These are phyloP conservation scores for Dermolepida albohirtum DNA, from an alignment of 2,888 invertebrate genomes.

Conservation along the genomic window DNA sequence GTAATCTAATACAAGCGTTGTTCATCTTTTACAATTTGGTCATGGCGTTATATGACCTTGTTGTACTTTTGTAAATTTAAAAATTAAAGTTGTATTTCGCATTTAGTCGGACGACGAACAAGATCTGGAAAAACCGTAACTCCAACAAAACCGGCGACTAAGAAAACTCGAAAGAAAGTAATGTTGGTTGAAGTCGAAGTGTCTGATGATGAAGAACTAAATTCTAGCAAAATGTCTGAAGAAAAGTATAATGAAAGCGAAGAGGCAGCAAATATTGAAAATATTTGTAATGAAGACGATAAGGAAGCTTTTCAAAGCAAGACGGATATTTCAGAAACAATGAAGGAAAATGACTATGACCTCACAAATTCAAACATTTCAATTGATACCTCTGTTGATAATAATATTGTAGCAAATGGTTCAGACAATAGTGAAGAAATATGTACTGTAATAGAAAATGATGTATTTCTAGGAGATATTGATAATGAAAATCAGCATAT, in stretches of 20 bases:
- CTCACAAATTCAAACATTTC: not conserved
- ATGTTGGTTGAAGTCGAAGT: constrained; percentile 66
- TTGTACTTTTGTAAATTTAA: constrained; percentile 16
- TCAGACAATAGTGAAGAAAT: constrained; percentile 5
- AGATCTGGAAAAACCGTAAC: constrained; percentile 67
- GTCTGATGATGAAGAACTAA: constrained; percentile 62
- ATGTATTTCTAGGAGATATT: constrained; percentile 18
- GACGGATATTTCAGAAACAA: not conserved
- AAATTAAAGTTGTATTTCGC: not conserved
- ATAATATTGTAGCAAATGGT: constrained; percentile 12
- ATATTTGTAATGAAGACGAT: constrained; percentile 26
- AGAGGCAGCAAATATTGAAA: constrained; percentile 1
- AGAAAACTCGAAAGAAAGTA: constrained; percentile 63
- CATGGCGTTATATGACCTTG: constrained; percentile 35
- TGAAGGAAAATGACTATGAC: not conserved
- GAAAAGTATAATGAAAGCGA: constrained; percentile 41
- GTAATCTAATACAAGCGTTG: not conserved
- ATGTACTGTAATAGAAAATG: constrained; percentile 18
- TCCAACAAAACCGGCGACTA: constrained; percentile 53
- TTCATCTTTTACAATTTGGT: not conserved
- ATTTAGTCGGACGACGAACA: constrained; percentile 63
- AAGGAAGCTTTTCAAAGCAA: constrained; percentile 3
- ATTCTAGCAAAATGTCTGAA: constrained; percentile 37
- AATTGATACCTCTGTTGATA: not conserved
- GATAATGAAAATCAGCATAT: constrained; percentile 7